These are phyloP conservation scores for Brachionus asplanchnoidis DNA, from an alignment of 1,140 invertebrate species.

Conservation along the genomic window DNA sequence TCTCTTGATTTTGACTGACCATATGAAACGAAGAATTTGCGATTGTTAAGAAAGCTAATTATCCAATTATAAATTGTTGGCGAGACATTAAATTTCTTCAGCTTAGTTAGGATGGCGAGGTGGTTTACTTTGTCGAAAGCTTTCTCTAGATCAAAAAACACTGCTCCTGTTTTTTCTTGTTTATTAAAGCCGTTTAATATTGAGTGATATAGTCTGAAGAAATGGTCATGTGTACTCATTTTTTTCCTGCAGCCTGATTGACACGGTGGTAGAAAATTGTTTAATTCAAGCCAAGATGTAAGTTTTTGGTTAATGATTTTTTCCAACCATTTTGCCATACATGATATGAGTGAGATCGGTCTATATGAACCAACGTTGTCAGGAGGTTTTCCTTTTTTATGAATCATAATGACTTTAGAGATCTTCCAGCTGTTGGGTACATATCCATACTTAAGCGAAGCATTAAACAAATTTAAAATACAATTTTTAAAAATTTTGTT, in stretches of 20 bases:
- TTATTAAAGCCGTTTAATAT: conserved; percentile 1
- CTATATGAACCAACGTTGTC: conserved; percentile 4
- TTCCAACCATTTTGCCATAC: conserved; percentile 42
- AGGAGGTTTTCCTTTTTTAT: conserved; percentile 42
- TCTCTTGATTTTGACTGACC: not conserved
- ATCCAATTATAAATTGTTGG: not conserved
- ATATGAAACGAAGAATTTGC: not conserved
- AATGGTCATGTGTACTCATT: not conserved
- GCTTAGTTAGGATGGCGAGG: not conserved
- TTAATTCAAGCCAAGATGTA: conserved; percentile 4
- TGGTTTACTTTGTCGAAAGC: conserved; percentile 33
- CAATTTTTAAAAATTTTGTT: conserved; percentile 24
- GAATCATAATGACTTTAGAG: conserved; percentile 34
- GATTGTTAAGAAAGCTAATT: not conserved
- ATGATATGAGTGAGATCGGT: conserved; percentile 42
- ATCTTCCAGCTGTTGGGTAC: conserved; percentile 41
- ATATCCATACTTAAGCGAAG: not conserved
- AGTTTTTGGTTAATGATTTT: conserved; percentile 36
- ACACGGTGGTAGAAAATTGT: not conserved
- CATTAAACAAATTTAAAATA: not conserved
- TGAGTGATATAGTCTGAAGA: not conserved
- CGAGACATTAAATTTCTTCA: not conserved
- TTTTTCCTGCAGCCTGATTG: too few relatives aligned
- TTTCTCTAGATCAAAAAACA: conserved; percentile 24
- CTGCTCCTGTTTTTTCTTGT: not conserved